Base-by-base conservation (phyloP, 2,888 invertebrate species). In the Perithous albicinctus region DNA sequence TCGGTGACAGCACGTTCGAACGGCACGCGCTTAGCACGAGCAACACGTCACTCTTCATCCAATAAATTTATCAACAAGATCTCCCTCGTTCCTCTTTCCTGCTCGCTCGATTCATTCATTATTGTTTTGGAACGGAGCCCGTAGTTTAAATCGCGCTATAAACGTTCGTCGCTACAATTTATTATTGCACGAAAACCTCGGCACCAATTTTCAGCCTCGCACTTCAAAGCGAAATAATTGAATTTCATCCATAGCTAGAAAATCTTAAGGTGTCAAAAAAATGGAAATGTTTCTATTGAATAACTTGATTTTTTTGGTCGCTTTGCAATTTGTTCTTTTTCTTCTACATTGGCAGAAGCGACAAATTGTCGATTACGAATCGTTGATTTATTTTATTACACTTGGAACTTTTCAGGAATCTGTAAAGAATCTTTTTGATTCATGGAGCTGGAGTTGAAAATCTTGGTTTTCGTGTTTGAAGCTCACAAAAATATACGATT, bases 91-190 rank as follows among this genome's bases (percentile, higher is more conserved):
- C 54, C 26, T 72, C 72, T 43, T 66, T 12, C 43, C 63, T 63
- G 43, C 10, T 48, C 59, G 35, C 41, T 78, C 78, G 78, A 80
- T 83, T 83, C 85, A 85, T 85, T 85, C 84, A 85, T 85, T 84
- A 82, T 61, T 84, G 70, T 18, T 73, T 85, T 85, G 85, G 85
- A 85, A 76, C 75, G 46, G 69, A 46, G 85, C 85, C 85, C 85
- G 80, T 64, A 8, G 72, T 66, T 51, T 56, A 67, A 84, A 81
- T 80, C 29, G 77, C 48, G 67, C 77, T 69, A 82, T 79, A 82
- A 78, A 85, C 74, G 63, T 63, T 83, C 76, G 64, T 61, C 75
- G 41, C 38, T 64, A 59, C 74, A 72, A 77, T 83, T 82, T 82
- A 83, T 85, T n/a, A 82, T 78, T 1, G 46, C 61, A 56, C 61